These are phyloP conservation scores for Haliclona indistincta DNA, from an alignment of 37 sponge, comb jelly and placozoan genomes.

Conservation along the genomic window DNA sequence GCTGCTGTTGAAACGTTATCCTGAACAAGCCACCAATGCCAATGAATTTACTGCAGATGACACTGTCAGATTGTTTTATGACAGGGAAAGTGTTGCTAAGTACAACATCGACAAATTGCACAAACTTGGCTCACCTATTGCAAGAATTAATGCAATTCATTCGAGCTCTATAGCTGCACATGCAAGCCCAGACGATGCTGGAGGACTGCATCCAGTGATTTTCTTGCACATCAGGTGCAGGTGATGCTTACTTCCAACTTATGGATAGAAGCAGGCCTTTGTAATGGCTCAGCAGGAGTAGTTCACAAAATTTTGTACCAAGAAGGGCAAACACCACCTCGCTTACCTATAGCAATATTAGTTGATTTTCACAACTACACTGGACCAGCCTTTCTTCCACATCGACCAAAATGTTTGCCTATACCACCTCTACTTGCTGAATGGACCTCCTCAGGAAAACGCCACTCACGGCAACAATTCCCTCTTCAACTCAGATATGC, in stretches of 20 bases:
- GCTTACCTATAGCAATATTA: conserved; percentile 2
- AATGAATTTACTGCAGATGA: background rate
- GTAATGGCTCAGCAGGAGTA: conserved; percentile 13
- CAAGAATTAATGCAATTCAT: conserved; percentile 15
- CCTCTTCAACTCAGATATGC: conserved; percentile 23
- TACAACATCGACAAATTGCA: background rate
- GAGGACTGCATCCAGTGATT: conserved; percentile 5
- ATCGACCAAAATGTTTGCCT: background rate
- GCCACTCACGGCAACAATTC: conserved; percentile 3
- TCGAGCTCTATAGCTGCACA: background rate
- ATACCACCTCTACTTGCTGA: conserved; percentile 12
- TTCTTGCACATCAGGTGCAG: background rate
- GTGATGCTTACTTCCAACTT: conserved; percentile 20
- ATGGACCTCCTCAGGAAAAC: background rate
- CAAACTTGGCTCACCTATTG: conserved; percentile 2
- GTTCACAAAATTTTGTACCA: background rate
- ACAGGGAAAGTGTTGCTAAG: conserved; percentile 6
- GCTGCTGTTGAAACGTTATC: background rate
- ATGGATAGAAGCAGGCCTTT: conserved; percentile 9
- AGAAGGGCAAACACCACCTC: conserved; percentile 10
- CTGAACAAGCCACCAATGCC: background rate
- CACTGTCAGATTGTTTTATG: background rate
- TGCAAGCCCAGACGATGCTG: conserved; percentile 15
- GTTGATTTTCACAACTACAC: conserved; percentile 4
- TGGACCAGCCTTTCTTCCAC: background rate